Base-by-base conservation (phyloP, 2,113 vertebrate genomes). In the Nesoenas mayeri region DNA sequence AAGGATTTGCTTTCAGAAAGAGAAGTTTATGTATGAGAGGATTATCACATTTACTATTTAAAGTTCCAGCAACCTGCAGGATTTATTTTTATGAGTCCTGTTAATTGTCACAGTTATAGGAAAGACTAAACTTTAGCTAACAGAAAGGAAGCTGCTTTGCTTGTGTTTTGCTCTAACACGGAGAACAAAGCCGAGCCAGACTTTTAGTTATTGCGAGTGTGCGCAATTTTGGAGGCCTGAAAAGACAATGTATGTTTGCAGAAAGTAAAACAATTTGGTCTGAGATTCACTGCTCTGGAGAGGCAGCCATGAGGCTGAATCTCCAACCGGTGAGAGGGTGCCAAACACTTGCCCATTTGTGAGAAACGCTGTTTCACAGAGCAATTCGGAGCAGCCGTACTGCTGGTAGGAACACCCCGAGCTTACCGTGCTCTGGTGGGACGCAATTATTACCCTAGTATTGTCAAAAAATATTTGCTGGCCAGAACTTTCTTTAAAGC, bases 11-110 rank as follows among this genome's bases (percentile, higher is more conserved):
- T 95, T 87, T 85, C 15, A 65, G 62, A 93, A 87, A 26, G 40
- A 95, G 69, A 92, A 89, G 29, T 67, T 86, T 81, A 95, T 93
- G 91, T 67, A 67, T 14, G 74, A 81, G 58, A 79, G 61, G 78
- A 95, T 91, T 96, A 94, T 86, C 92, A 54, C 44, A 7, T 81
- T 91, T 86, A 64, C 79, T 79, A 58, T 93, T 97, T 89, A 75
- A 93, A 84, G 66, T 72, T 54, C 34, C 40, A 65, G 65, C 36
- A 73, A 93, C 32, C 61, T 61, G 47, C n/a, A 65, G 50, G n/a
- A 89, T 84, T 93, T 87, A 64, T 93, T 93, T 88, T 89, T 89
- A 50, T 71, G 77, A 71, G 24, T 36, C 66, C 65, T 77, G 65
- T 56, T 92, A 92, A 89, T 84, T 90, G 90, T 48, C 72, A 93